These are phyloP conservation scores for Drymodes brunneopygia DNA, from an alignment of 2,113 vertebrate species.

Conservation along the genomic window DNA sequence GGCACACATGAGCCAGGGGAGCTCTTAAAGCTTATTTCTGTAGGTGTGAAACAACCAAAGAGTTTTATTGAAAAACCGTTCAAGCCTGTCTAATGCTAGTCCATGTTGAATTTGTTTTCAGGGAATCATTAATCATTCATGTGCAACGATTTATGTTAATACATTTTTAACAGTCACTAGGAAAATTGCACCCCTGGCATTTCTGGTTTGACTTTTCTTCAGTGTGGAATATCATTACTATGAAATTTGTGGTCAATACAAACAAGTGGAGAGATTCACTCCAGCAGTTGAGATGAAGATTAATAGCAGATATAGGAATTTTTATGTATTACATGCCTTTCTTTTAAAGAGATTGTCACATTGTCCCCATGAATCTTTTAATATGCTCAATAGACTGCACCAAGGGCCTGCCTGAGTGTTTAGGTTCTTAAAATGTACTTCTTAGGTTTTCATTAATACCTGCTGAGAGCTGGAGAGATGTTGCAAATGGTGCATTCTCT, in stretches of 20 bases:
- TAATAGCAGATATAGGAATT: not conserved
- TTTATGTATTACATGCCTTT: not conserved
- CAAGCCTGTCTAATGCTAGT: not conserved
- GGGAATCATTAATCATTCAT: not conserved
- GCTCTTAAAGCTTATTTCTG: not conserved
- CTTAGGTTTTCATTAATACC: not conserved
- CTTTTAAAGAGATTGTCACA: not conserved
- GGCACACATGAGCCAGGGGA: not conserved
- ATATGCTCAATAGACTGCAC: not conserved
- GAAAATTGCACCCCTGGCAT: not conserved
- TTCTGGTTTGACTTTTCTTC: not conserved
- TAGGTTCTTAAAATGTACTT: not conserved
- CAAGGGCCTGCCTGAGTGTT: not conserved
- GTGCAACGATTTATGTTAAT: not conserved
- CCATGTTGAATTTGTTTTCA: not conserved
- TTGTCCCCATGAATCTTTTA: not conserved
- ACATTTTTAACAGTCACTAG: not conserved
- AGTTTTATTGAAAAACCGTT: not conserved
- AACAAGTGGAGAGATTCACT: not conserved
- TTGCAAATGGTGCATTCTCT: not conserved
- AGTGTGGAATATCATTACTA: not conserved
- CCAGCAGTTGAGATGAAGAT: not conserved
- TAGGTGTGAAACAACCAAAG: not conserved
- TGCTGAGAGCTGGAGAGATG: not conserved
- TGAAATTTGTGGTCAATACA: not conserved